These are phyloP conservation scores for Loxodonta africana DNA, from an alignment of 2,113 vertebrate species.

Conservation along the genomic window DNA sequence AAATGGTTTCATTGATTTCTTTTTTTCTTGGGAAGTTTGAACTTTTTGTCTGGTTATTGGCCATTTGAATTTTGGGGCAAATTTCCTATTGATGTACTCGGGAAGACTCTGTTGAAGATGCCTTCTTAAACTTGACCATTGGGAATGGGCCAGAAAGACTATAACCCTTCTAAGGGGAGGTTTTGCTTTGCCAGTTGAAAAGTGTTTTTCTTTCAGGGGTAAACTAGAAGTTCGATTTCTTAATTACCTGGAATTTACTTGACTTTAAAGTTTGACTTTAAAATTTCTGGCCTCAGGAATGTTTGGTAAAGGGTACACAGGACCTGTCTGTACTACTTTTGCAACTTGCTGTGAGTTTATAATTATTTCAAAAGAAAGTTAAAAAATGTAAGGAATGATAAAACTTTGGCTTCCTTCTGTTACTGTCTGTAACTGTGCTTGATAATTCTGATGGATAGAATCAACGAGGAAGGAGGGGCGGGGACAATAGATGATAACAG, in stretches of 20 bases:
- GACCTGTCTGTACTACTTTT: background rate
- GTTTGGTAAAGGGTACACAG: background rate
- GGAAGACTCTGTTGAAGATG: background rate
- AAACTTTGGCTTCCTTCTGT: background rate
- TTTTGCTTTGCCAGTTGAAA: background rate
- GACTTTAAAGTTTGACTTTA: constrained; percentile 3
- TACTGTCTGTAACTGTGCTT: background rate
- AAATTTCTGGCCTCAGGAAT: background rate
- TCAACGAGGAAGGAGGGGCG: background rate
- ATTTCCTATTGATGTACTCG: background rate
- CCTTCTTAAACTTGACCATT: background rate
- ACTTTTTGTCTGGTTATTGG: background rate
- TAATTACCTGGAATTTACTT: constrained; percentile 23
- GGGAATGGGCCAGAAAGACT: background rate
- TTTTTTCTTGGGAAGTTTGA: background rate
- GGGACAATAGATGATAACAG: too few species aligned
- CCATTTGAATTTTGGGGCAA: constrained; percentile 4
- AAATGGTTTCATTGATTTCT: background rate
- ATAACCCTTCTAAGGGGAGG: background rate
- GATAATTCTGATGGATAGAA: background rate
- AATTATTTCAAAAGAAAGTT: constrained; percentile 48
- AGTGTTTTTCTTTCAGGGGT: background rate
- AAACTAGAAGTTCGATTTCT: constrained; percentile 18
- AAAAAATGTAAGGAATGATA: constrained; percentile 1
- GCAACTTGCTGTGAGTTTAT: background rate